A percentile compares a stretch with the other conserved stretches of the same genome.
phyloP scores from a whole-genome alignment of 2,113 vertebrate genomes.

The Parus major region DNA sequence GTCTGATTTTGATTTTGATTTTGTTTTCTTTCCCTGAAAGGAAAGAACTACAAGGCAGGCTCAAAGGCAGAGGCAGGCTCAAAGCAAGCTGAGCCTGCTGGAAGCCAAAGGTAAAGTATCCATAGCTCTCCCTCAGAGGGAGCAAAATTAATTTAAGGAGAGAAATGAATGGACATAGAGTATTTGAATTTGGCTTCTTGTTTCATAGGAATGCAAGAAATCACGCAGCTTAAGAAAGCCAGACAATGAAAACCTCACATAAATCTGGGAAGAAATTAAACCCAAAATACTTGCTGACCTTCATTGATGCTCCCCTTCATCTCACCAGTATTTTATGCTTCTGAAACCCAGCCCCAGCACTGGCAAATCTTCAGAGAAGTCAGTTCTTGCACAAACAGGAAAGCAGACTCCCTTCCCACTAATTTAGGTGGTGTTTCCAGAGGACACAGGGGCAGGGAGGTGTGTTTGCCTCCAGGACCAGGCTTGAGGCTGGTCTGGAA shows the following conservation, averaged over 20 bases:
- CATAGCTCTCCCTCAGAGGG: neutral
- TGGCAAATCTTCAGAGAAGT: constrained; percentile 44
- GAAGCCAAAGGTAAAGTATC: neutral
- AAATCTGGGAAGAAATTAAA: constrained; percentile 10
- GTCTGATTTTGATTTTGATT: neutral
- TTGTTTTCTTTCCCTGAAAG: neutral
- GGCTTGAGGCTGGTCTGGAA: neutral
- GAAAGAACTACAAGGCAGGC: neutral
- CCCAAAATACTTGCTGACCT: neutral
- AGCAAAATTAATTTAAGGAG: neutral
- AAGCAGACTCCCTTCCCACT: constrained; percentile 31
- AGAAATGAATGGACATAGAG: neutral
- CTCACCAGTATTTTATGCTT: neutral
- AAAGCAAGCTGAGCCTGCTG: neutral
- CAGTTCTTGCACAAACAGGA: constrained; percentile 27
- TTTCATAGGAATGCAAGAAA: constrained; percentile 26
- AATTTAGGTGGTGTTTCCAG: neutral
- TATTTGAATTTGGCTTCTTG: neutral
- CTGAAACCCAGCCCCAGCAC: neutral
- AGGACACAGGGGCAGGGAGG: neutral
- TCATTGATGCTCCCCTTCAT: neutral
- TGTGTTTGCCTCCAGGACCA: neutral
- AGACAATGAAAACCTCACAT: neutral
- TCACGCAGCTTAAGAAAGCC: neutral
- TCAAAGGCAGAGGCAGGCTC: neutral